These are phyloP conservation scores for Dipodomys merriami DNA, from an alignment of 2,113 vertebrate genomes.

Conservation along the genomic window DNA sequence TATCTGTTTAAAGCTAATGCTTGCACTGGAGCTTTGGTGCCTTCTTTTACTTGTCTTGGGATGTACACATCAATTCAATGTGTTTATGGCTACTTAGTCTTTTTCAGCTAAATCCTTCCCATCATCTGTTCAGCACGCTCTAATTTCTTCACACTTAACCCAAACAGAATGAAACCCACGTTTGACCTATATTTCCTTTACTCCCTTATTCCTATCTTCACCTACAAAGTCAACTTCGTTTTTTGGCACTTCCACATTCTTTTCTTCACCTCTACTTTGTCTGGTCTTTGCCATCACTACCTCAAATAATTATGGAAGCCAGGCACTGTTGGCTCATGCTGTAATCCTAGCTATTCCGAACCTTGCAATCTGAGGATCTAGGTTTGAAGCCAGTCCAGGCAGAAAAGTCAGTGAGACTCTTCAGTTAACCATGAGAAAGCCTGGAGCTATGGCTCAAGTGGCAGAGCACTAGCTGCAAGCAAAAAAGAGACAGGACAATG, in stretches of 20 bases:
- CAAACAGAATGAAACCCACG: slow-evolving; percentile 7
- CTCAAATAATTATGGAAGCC: background rate
- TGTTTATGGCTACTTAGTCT: background rate
- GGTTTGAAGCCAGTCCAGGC: too few species aligned
- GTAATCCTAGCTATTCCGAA: too few species aligned
- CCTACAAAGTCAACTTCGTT: background rate
- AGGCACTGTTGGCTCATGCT: too few species aligned
- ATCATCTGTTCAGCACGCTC: background rate
- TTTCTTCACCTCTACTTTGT: slow-evolving; percentile 13
- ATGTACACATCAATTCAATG: background rate
- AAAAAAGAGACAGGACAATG: too few species aligned
- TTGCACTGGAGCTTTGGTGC: background rate
- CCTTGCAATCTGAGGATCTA: too few species aligned
- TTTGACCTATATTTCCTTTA: slow-evolving; percentile 28
- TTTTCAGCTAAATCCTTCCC: background rate
- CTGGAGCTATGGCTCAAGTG: too few species aligned
- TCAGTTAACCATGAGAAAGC: too few species aligned
- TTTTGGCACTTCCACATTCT: background rate
- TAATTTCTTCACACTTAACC: background rate
- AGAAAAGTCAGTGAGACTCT: too few species aligned
- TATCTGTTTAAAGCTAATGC: slow-evolving; percentile 1
- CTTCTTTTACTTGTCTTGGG: background rate
- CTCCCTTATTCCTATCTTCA: background rate
- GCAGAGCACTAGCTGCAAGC: too few species aligned
- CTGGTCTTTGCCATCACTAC: background rate